Base-by-base conservation (phyloP, 2,113 vertebrate genomes). In the Scopus umbretta region DNA sequence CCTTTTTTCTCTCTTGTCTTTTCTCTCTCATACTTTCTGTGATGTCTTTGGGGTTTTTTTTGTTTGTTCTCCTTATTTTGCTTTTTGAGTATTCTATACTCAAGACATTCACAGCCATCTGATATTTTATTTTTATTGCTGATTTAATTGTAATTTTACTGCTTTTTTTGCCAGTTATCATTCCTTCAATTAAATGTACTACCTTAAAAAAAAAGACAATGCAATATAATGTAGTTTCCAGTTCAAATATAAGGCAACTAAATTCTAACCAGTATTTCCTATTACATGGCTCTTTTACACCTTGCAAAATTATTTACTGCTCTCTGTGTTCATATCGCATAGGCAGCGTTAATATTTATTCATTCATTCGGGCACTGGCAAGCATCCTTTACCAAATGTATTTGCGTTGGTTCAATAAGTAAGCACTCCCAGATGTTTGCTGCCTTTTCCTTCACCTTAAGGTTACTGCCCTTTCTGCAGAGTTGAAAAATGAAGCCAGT, bases 361-460 rank as follows among this genome's bases (percentile, higher is more conserved):
- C n/a, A 56, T 80, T 50, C 14, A 49, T 84, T 59, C 78, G 72
- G 43, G 21, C 52, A 67, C 38, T 47, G 68, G n/a, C 38, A 89
- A 38, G 23, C 55, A 95, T 81, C 47, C 55, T 84, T 73, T n/a
- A 89, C n/a, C 32, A 80, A 53, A 74, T 0, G 1, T 53, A 70
- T 68, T 55, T 16, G 17, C 0, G 3, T 30, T 74, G 9, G 38
- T 80, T 91, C 55, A 84, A 73, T 50, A 92, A 90, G 45, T 34
- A 50, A 86, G 62, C 32, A 62, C 55, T 93, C 43, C 38, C 65
- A 94, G 90, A 73, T 88, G 59, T 59, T 50, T 71, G 29, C 47
- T 96, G 72, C 89, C 67, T 91, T 70, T 42, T 80, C 29, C 20
- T 94, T 91, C 89, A 84, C 56, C 86, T 94, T 92, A n/a, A 86